Evolutionary conservation across 2,888 invertebrate genomes (phyloP).

Genomic region (Exocentrus adspersus): DNA sequence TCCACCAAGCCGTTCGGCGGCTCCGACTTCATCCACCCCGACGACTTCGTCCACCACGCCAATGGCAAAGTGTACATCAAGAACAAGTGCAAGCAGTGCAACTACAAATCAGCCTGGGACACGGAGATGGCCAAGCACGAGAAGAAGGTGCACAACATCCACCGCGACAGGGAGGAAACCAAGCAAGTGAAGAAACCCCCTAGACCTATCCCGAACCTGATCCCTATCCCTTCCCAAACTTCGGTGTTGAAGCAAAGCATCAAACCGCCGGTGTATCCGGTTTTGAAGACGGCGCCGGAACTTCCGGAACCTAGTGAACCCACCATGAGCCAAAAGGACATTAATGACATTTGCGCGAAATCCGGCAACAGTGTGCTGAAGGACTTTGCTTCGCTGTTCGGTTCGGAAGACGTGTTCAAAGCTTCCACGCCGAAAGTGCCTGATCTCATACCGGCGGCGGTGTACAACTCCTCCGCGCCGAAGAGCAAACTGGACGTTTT

Average conservation of each 20-base stretch:
- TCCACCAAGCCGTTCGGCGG: slow-evolving; percentile 55
- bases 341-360: slow-evolving; percentile 64
- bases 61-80: slow-evolving; percentile 64
- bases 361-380: slow-evolving; percentile 65
- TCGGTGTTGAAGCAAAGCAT: slow-evolving; percentile 52
- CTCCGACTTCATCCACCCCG: slow-evolving; percentile 66
- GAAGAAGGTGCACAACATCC: slow-evolving; percentile 63
- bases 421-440: slow-evolving; percentile 52
- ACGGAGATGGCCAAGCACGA: slow-evolving; percentile 69
- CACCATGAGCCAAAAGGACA: slow-evolving; percentile 62
- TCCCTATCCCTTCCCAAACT: slow-evolving; percentile 71
- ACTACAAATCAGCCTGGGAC: slow-evolving; percentile 69
- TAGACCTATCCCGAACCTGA: slow-evolving; percentile 79
- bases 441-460: slow-evolving; percentile 55
- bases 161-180: slow-evolving; percentile 55
- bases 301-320: slow-evolving; percentile 52
- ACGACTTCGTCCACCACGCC: slow-evolving; percentile 62
- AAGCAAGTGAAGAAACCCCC: slow-evolving; percentile 59
- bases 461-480: slow-evolving; percentile 43
- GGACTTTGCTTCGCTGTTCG: slow-evolving; percentile 67
- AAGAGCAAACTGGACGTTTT: slow-evolving; percentile 54
- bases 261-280: slow-evolving; percentile 27
- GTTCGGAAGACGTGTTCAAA: slow-evolving; percentile 60
- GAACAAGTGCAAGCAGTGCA: slow-evolving; percentile 67
- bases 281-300: slow-evolving; percentile 43